Evolutionary conservation across 1,140 invertebrate species (phyloP).

Genomic region (Cotesia typhae): DNA sequence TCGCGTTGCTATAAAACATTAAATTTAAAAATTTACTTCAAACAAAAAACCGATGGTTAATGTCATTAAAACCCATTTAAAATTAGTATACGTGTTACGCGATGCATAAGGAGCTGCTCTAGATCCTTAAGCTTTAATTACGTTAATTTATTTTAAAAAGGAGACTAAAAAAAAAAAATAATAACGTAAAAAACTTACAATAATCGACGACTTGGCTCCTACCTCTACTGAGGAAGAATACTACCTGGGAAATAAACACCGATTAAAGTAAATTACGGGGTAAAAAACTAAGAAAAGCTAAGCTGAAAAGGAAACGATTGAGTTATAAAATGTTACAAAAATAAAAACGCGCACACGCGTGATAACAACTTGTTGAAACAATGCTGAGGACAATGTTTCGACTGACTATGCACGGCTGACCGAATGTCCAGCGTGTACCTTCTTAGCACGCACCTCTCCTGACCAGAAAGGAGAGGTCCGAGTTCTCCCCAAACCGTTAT

Average conservation of each 20-base stretch:
- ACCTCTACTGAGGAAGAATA: no score
- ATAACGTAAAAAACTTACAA: no score
- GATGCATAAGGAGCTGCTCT: neutral
- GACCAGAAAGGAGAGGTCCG: conserved; percentile 44
- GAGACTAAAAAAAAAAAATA: no score
- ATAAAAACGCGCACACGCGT: conserved; percentile 20
- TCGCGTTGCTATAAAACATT: no score
- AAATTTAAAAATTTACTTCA: neutral
- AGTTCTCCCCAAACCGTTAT: conserved; percentile 45
- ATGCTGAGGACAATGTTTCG: conserved; percentile 54
- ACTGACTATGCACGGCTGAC: conserved; percentile 64
- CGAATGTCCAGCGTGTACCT: conserved; percentile 51
- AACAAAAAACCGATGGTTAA: neutral
- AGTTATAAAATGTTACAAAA: conserved; percentile 11
- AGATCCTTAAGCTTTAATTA: neutral
- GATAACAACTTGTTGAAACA: conserved; percentile 7
- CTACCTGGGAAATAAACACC: no score
- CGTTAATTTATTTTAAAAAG: no score
- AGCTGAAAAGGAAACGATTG: conserved; percentile 2
- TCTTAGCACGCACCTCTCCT: conserved; percentile 28
- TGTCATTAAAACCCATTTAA: neutral
- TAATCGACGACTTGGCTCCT: no score
- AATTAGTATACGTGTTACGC: neutral
- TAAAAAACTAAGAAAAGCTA: neutral
- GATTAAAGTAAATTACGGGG: no score